Base-by-base conservation (phyloP, 1,140 invertebrate genomes). In the Drosophila ananassae region DNA sequence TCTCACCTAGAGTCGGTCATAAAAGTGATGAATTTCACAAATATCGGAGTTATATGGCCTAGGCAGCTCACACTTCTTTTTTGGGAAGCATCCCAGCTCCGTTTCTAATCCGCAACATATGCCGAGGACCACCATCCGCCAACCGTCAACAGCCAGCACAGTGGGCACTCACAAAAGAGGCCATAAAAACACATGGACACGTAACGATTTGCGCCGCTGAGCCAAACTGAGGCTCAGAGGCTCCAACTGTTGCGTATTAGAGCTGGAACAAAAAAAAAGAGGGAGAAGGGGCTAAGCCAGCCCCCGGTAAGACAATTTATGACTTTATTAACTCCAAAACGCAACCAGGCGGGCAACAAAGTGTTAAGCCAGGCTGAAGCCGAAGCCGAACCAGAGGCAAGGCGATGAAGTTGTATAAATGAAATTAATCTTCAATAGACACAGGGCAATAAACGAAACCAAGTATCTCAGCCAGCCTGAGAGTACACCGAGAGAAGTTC, bases 351-450 rank as follows among this genome's bases (percentile, higher is more conserved):
- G 76, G 64, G 79, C 79, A 89, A 89, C 77, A 82, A 84, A 85
- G 77, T 84, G 77, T 81, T 85, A 85, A 83, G 79, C 75, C 79
- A 68, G 57, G 73, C 67, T 32, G 21, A 25, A 34, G 56, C 17
- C 59, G 12, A 47, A 24, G 39, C 30, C 50, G n/a, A 25, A 39
- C 55, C 57, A 24, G 53, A 57, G 71, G 32, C 78, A 63, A 87
- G 82, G 82, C 82, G 82, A 87, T 89, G 82, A 87, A 87, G 82
- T 87, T 87, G 82, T 87, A 80, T 80, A 81, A 90, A 90, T 90
- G 85, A 90, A 90, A 90, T 90, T 90, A 90, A 90, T 90, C 85
- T 90, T 90, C 77, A 85, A 90, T 90, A 90, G 85, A 90, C 85
- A 85, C 82, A 79, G 85, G 67, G 81, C 85, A 90, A 90, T 90